phyloP scores from a whole-genome alignment of 2,888 invertebrate species.

The Phortica okadai region DNA sequence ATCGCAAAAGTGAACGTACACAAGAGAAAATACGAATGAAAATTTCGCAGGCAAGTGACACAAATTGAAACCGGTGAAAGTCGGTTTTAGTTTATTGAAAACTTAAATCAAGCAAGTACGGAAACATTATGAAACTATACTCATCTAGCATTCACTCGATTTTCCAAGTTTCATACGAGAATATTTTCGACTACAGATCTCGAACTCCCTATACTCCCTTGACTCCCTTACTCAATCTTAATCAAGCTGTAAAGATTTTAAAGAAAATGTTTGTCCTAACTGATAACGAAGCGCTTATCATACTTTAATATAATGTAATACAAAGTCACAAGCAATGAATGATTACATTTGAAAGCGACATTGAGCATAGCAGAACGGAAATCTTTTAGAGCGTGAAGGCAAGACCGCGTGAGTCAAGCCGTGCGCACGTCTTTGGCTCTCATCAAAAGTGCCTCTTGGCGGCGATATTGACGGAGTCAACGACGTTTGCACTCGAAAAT shows the following conservation, averaged over 20 bases:
- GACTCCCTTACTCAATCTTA: no score
- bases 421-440: neutral
- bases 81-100: neutral
- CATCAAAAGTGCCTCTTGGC: neutral
- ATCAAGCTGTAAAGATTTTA: no score
- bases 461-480: neutral
- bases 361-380: neutral
- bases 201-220: no score
- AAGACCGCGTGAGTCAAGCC: neutral
- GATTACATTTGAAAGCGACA: neutral
- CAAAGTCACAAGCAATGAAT: neutral
- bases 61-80: constrained; percentile 1
- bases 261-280: no score
- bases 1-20: neutral
- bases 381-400: neutral
- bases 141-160: neutral
- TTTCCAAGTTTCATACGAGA: neutral
- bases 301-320: neutral
- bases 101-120: neutral
- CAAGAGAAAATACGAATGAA: neutral
- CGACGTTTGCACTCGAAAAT: neutral
- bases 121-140: neutral
- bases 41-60: neutral
- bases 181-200: neutral
- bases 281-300: neutral